Evolutionary conservation across 2,113 vertebrate species (phyloP).

Genomic region (Bos javanicus): DNA sequence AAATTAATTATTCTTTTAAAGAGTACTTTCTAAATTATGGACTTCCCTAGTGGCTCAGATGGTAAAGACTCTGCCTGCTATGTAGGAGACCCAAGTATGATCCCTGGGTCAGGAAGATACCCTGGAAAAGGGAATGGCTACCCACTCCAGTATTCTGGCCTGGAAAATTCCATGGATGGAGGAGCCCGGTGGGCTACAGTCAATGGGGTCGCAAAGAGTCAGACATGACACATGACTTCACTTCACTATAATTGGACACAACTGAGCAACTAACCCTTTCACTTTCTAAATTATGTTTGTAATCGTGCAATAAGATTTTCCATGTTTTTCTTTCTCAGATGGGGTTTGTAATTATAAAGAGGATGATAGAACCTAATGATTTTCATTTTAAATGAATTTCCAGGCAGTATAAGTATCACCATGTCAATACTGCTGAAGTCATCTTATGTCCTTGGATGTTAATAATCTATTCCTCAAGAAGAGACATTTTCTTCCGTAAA

Average conservation of each 20-base stretch:
- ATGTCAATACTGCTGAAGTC: neutral
- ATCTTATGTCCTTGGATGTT: neutral
- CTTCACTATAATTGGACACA: neutral
- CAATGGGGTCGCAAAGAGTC: neutral
- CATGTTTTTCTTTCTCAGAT: neutral
- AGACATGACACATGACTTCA: neutral
- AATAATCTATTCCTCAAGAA: neutral
- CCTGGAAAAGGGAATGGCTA: neutral
- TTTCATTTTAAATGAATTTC: constrained; percentile 27
- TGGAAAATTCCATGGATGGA: neutral
- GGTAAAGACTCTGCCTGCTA: neutral
- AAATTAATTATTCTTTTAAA: neutral
- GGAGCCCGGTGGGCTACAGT: neutral
- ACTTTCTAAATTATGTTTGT: neutral
- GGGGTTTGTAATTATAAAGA: neutral
- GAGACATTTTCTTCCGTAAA: constrained; percentile 7
- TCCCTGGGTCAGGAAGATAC: neutral
- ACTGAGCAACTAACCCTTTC: neutral
- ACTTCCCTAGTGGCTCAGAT: neutral
- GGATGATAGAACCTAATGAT: neutral
- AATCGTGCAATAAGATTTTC: neutral
- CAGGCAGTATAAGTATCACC: neutral
- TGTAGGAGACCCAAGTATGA: neutral
- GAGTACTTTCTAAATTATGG: neutral
- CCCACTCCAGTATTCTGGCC: neutral